Evolutionary conservation across 2,113 vertebrate species (phyloP), one percentile per base, ranked within the genome.

Genomic region (Oreochromis aureus): DNA sequence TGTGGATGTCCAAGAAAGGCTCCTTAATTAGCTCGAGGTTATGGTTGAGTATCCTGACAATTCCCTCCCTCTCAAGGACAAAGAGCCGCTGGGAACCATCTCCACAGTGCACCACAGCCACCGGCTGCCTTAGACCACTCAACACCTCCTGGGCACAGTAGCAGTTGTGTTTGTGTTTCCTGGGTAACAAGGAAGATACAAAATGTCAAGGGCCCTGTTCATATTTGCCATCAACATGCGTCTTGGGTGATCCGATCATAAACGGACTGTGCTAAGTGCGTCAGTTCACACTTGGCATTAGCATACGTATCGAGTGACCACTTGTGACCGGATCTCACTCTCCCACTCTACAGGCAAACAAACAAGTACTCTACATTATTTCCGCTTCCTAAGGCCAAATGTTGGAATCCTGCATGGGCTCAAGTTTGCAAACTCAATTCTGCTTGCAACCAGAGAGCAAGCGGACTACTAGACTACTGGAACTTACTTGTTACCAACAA

Each of bases 121-220:
- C 96, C 10, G 98, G 98, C 96, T 98, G 98, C 83, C 97, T 96
- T 41, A 99, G 95, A 85, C 98, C 98, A 85, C 97, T 98, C 93
- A 98, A 96, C 92, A 99, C 96, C 95, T 99, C 98, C 94, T 98
- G 98, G 91, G 97, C 95, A 88, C 99, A 99, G 97, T 98, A 99
- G 97, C 98, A 99, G 96, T 97, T 99, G 97, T 99, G 98, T 95
- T 99, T 99, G 96, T 98, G 98, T 95, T 99, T 99, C 96, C 98
- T 99, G 96, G 95, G 97, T 89, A 93, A 95, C 91, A 81, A 51
- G 56, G 89, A 89, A 82, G 90, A 92, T 78, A 94, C 86, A 93
- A 92, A 92, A 93, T 90, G 90, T 94, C 81, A 78, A 32, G 46
- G 73, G 27, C 73, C 46, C 27, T 78, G 73, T 78, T 78, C 73